Base-by-base conservation (phyloP, 2,888 invertebrate genomes). In the Ormia ochracea region DNA sequence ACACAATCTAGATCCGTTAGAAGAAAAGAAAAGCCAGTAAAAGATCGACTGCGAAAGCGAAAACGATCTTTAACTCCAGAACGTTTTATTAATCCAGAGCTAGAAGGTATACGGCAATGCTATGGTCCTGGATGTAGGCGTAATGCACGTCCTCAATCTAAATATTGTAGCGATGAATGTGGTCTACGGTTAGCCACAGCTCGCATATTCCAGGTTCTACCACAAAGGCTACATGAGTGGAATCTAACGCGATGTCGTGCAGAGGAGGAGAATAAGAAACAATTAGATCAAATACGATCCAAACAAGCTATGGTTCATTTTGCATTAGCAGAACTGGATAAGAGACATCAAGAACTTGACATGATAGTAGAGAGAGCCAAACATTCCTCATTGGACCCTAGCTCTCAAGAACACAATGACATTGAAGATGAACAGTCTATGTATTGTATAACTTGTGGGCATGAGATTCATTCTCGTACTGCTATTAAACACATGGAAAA, bases 401-500 rank as follows among this genome's bases (percentile, higher is more conserved):
- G 82, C 3, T 88, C 90, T 1, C 90, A 91, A 52, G 93, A 93
- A n/a, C 84, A 84, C 26, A 92, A 92, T 78, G 94, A 94, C 78
- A 90, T 91, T 6, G 92, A 92, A 83, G 93, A 92, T 79, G 94
- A 94, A 84, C 89, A 89, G 79, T 96, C 95, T 61, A 96, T 97
- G 92, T 97, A 97, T 88, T 99, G 99, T 89, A 96, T 98, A 33
- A 98, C 98, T 0, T 99, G 99, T 90, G 98, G 98, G 0, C 96
- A 96, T 88, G 98, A 98, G 91, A 95, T 98, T 78, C 95, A 96
- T 88, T 95, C 96, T 0, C 93, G 95, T 68, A 95, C 96, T 0
- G 98, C 98, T 0, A 93, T 98, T 19, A 96, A 96, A 85, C 99
- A 99, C 87, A 97, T 99, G 97, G 98, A 98, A 90, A 97, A 97